Base-by-base conservation (phyloP, 1,140 invertebrate species). In the Alviniconcha marisindica region DNA sequence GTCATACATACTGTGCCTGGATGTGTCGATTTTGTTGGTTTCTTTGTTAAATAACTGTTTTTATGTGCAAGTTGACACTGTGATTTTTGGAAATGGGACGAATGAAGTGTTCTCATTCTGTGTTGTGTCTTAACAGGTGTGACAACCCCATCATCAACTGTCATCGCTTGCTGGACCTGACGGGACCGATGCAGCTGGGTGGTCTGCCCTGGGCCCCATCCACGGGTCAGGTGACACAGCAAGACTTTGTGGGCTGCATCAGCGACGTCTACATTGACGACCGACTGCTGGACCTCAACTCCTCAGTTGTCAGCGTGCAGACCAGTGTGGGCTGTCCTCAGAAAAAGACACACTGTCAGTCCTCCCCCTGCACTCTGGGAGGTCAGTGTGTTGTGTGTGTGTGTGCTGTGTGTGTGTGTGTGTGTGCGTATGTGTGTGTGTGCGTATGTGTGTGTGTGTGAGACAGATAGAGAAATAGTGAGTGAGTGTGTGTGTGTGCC, bases 131-230 rank as follows among this genome's bases (percentile, higher is more conserved):
- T n/a, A n/a, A 10, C 79, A 90, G 88, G 66, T 87, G 87, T 81
- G 77, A 95, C 15, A 95, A 96, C 78, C 94, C 97, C 21, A 97
- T 97, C 0, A 97, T 98, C 92, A 97, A 96, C 10, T 99, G 99
- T 90, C 97, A 99, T 91, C 95, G 98, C 69, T 98, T 99, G 90
- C 92, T 99, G 33, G 99, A 99, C 92, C 93, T 99, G 4, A 99
- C 97, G 0, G 98, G 98, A 1, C 98, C 98, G 0, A 92, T 99
- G 14, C 98, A 99, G 92, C 93, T 99, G 31, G 99, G 99, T 2
- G 98, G 98, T 0, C 92, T 99, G 4, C 98, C 98, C 0, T 85
- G 84, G 14, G 94, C 96, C 10, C 95, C 97, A 18, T 96, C 96
- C 0, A 93, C 92, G 42, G 98, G 97, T 88, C 97, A 97, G 90